Evolutionary conservation across 2,888 invertebrate species (phyloP), one percentile per base, ranked within the genome.

Genomic region (Drosophila anceps): DNA sequence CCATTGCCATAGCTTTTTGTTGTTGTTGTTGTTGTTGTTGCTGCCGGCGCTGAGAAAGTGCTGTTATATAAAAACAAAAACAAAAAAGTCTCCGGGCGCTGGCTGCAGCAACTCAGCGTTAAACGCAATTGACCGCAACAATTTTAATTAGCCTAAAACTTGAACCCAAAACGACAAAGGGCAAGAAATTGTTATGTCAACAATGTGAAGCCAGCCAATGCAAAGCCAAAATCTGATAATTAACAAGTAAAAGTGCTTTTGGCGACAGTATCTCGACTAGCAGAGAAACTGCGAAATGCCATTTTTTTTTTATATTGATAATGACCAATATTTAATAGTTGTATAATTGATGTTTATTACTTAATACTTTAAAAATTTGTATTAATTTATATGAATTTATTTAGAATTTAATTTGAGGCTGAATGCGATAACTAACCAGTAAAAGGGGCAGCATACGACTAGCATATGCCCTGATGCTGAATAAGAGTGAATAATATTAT

Each of bases 71-170:
- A 59, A 55, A 15, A 55, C 29, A 62, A 20, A 7, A 12, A 6
- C 1, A 29, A 20, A 50, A 60, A 62, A 53, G 58, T 51, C 57
- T 27, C n/a, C 53, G 61, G 48, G 43, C 41, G 46, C 24, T 48
- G 27, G 46, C 24, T 48, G 27, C 33, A 48, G 48, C 39, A 65
- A 51, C 20, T 31, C 60, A 66, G 35, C 72, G 62, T 66, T 48
- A 69, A 81, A 68, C 59, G 58, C 74, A 81, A 74, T 83, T 81
- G 81, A 82, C 71, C 83, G 73, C 67, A 83, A 63, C 66, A 65
- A 70, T 73, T 82, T 79, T 69, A 81, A 82, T 82, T 79, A 75
- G 67, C 48, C 65, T 57, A 65, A 79, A 51, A 73, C 54, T 51
- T 65, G 50, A 75, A 41, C 54, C 53, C 66, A 27, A 54, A 60